A percentile compares a stretch with the other conserved stretches of the same genome.
Evolutionary conservation across 2,888 invertebrate species (phyloP).

Genomic region (Drymonia ruficornis): DNA sequence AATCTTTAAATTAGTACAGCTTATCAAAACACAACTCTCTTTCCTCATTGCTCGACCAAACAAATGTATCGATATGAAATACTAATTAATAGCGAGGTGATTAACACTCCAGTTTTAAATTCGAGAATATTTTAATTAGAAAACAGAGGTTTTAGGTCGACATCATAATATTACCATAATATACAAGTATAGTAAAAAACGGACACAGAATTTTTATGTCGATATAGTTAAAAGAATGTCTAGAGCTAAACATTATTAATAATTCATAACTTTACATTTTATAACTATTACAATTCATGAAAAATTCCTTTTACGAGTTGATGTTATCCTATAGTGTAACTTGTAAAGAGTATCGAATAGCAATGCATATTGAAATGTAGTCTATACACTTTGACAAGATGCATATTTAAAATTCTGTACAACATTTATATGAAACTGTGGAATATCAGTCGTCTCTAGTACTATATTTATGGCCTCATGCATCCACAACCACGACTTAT

Average conservation of each 20-base stretch:
- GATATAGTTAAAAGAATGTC: slow-evolving; percentile 70
- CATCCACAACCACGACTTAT: slow-evolving; percentile 67
- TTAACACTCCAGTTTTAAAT: slow-evolving; percentile 37
- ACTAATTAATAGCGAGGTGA: slow-evolving; percentile 54
- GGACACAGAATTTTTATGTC: slow-evolving; percentile 57
- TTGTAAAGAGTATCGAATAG: slow-evolving; percentile 42
- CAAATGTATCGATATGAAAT: slow-evolving; percentile 40
- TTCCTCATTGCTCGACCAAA: slow-evolving; percentile 46
- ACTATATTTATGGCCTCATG: slow-evolving; percentile 64
- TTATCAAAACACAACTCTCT: slow-evolving; percentile 48
- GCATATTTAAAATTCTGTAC: slow-evolving; percentile 50
- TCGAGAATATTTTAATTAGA: slow-evolving; percentile 41
- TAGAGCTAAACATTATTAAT: slow-evolving; percentile 66
- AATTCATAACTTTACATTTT: slow-evolving; percentile 48
- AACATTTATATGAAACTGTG: slow-evolving; percentile 46
- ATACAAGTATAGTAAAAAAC: slow-evolving; percentile 67
- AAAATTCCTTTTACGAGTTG: slow-evolving; percentile 59
- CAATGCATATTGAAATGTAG: slow-evolving; percentile 36
- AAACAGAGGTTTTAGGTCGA: slow-evolving; percentile 46
- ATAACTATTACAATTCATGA: slow-evolving; percentile 40
- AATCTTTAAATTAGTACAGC: slow-evolving; percentile 35
- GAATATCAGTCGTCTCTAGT: slow-evolving; percentile 64
- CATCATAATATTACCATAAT: slow-evolving; percentile 42
- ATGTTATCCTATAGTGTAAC: slow-evolving; percentile 41
- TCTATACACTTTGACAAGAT: slow-evolving; percentile 40